Conservation (phyloP, 2,888 invertebrate species). For the Lamproptera curius region DNA sequence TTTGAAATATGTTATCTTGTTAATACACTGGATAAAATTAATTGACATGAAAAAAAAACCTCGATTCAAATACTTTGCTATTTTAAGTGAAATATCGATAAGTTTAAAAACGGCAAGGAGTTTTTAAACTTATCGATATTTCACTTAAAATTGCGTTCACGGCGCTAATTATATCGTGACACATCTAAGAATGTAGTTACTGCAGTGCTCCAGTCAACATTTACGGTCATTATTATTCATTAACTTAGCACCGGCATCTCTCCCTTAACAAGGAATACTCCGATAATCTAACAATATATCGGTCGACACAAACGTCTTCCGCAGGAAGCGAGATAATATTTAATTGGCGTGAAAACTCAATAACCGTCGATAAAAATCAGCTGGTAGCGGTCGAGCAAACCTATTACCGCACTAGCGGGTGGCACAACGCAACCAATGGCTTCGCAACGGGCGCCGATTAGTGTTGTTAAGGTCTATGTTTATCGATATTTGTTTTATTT, state of each 20-base stretch:
- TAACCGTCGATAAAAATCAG: slow-evolving; percentile 75
- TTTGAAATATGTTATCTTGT: not conserved
- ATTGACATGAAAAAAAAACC: not conserved
- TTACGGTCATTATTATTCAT: slow-evolving; percentile 16
- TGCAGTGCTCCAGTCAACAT: not conserved
- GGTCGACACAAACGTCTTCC: slow-evolving; percentile 44
- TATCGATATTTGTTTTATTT: no score
- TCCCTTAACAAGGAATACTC: slow-evolving; percentile 19
- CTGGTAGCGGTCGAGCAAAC: slow-evolving; percentile 52
- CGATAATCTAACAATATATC: slow-evolving; percentile 43
- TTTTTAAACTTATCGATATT: not conserved
- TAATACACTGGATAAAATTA: not conserved
- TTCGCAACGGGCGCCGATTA: slow-evolving; percentile 31
- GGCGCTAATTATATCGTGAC: slow-evolving; percentile 3
- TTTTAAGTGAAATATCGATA: not conserved
- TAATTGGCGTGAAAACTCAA: slow-evolving; percentile 77
- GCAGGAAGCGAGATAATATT: slow-evolving; percentile 69
- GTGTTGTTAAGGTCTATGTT: no score
- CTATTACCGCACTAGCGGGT: slow-evolving; percentile 65
- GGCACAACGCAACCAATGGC: slow-evolving; percentile 54
- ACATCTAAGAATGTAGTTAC: slow-evolving; percentile 8
- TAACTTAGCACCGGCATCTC: slow-evolving; percentile 8
- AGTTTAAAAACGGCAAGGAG: no score
- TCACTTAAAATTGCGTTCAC: not conserved
- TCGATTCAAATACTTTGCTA: not conserved